These are phyloP conservation scores for Cryptoblepharus egeriae DNA, from an alignment of 2,797 vertebrate species.

Conservation along the genomic window DNA sequence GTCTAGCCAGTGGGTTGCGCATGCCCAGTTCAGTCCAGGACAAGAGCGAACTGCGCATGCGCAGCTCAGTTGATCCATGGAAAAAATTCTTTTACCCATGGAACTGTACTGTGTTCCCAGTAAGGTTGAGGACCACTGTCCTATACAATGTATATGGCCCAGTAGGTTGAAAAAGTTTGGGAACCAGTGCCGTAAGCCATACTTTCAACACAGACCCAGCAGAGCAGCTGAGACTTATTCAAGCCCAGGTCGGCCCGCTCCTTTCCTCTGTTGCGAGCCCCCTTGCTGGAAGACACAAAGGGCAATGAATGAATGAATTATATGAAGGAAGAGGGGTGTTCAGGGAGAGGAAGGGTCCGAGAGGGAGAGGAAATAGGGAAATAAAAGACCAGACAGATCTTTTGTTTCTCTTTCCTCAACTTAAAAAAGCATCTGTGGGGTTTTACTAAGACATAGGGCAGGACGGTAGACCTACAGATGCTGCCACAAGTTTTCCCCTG, in stretches of 20 bases:
- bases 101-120: too few species aligned
- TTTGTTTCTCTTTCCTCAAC: neutral
- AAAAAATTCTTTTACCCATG: too few species aligned
- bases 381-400: neutral
- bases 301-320: neutral
- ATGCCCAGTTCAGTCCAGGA: too few species aligned
- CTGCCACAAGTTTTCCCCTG: neutral
- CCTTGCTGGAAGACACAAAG: neutral
- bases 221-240: neutral
- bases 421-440: neutral
- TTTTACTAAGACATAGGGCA: neutral
- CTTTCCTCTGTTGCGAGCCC: neutral
- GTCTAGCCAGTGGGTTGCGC: too few species aligned
- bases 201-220: neutral
- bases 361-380: neutral
- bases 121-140: too few species aligned
- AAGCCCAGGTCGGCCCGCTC: neutral
- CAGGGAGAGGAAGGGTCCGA: neutral
- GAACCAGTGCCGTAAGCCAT: too few species aligned
- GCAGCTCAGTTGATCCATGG: too few species aligned
- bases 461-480: neutral
- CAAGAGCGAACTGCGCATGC: too few species aligned
- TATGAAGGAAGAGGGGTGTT: neutral
- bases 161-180: too few species aligned
- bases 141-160: too few species aligned